These are phyloP conservation scores for Daboia siamensis DNA, from an alignment of 2,113 vertebrate species.

Conservation along the genomic window DNA sequence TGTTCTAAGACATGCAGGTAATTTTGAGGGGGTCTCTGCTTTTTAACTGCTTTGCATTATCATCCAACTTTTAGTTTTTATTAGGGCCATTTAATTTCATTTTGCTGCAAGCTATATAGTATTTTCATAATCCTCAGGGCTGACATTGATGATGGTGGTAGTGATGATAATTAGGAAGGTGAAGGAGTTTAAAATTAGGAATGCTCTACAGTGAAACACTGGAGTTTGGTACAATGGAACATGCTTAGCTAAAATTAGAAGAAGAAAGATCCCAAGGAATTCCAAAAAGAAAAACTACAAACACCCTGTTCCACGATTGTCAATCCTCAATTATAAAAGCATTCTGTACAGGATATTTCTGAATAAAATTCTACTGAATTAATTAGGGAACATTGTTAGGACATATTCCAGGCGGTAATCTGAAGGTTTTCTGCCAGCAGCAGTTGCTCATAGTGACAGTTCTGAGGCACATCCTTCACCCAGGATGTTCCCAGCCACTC, in stretches of 20 bases:
- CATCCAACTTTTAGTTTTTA: background rate
- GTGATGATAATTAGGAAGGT: background rate
- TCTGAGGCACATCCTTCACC: background rate
- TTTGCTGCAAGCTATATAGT: background rate
- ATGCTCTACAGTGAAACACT: background rate
- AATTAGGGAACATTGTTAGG: background rate
- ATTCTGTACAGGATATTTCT: accelerated
- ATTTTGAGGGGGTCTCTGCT: slow-evolving; percentile 12
- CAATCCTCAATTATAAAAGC: slow-evolving; percentile 32
- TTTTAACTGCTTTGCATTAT: background rate
- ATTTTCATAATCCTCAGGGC: background rate
- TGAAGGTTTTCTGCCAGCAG: slow-evolving; percentile 3
- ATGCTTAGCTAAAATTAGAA: slow-evolving; percentile 39
- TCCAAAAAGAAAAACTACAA: slow-evolving; percentile 32
- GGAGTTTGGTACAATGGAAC: background rate
- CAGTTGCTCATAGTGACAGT: background rate
- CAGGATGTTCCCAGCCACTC: background rate
- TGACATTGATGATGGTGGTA: background rate
- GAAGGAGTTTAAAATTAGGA: slow-evolving; percentile 42
- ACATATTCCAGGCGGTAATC: background rate
- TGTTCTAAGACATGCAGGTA: slow-evolving; percentile 9
- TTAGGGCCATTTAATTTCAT: background rate
- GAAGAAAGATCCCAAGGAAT: background rate
- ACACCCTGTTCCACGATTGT: background rate
- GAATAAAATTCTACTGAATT: background rate